Evolutionary conservation across 2,888 invertebrate genomes (phyloP), one percentile per base, ranked within the genome.

Genomic region (Piscicola geometra): DNA sequence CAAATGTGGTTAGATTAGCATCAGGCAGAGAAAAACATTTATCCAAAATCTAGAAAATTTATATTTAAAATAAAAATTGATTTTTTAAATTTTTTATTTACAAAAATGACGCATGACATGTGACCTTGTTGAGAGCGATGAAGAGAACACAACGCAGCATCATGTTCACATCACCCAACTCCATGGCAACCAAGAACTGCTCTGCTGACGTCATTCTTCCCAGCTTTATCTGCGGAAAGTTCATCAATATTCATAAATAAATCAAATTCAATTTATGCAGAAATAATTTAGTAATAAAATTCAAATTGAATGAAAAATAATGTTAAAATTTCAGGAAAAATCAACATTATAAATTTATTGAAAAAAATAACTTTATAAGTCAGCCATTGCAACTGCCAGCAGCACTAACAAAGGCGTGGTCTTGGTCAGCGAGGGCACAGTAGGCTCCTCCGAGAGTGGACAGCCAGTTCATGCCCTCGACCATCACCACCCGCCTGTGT

Each of bases 371-470:
- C n/a, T n/a, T n/a, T n/a, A n/a, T n/a, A 33, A 50, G 15, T 50
- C 15, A 50, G n/a, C 52, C n/a, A 50, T 18, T 18, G 32, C 64
- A 66, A 9, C 28, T 68, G 71, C 25, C n/a, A n/a, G n/a, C 33
- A 28, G 15, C 50, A 75, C 90, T 88, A 88, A 92, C 92, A 87
- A 91, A 93, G 82, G 89, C 87, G 74, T 88, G 87, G 85, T 91
- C 91, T 82, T 92, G 90, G 83, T 97, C 96, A 0, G 97, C 98
- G 75, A 98, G 88, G 0, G 96, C 93, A 1, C 97, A 97, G 86
- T 93, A 97, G 0, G 94, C 97, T 69, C 97, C 97, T 1, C 97
- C 98, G 25, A 98, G 88, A 0, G 98, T 97, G 30, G 96, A 97
- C 33, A 98, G 86, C 94, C 95, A 95, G 28, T 94, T 94, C 88